Percentiles rank a stretch among this genome's conserved stretches.
Conservation (phyloP, 2,888 invertebrate genomes). For the Barypeithes pellucidus region DNA sequence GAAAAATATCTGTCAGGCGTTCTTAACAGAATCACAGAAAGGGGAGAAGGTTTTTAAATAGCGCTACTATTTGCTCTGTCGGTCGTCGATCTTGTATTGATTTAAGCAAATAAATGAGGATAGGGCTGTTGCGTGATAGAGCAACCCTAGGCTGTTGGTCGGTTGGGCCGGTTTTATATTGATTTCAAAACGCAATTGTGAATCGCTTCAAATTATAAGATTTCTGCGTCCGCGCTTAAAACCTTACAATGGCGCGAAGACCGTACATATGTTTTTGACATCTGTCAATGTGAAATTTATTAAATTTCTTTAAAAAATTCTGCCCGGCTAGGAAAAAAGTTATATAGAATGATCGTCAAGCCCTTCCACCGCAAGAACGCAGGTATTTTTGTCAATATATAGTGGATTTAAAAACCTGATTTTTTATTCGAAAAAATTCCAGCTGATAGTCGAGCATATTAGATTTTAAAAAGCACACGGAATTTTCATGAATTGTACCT, state of each 20-base stretch:
- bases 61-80: conserved; percentile 16
- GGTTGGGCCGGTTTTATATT: conserved; percentile 56
- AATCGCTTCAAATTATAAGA: conserved; percentile 49
- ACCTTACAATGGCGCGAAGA: conserved; percentile 66
- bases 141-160: conserved; percentile 47
- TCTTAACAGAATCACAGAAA: conserved; percentile 6
- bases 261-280: conserved; percentile 66
- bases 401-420: conserved; percentile 52
- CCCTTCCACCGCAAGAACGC: conserved; percentile 7
- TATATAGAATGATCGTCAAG: conserved; percentile 21
- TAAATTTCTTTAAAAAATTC: conserved; percentile 34
- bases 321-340: conserved; percentile 23
- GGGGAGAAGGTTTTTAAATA: conserved; percentile 15
- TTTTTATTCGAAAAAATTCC: conserved; percentile 34
- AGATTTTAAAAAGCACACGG: conserved; percentile 67
- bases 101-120: conserved; percentile 55
- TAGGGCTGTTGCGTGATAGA: conserved; percentile 61
- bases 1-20: conserved; percentile 9
- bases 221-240: conserved; percentile 54
- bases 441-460: conserved; percentile 60
- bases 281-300: conserved; percentile 63
- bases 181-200: conserved; percentile 60
- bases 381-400: not conserved
- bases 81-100: conserved; percentile 55
- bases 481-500: conserved; percentile 67